A percentile compares a stretch with the other conserved stretches of the same genome.
These are phyloP conservation scores for Hycleus cichorii DNA, from an alignment of 1,140 invertebrate genomes.

Conservation along the genomic window DNA sequence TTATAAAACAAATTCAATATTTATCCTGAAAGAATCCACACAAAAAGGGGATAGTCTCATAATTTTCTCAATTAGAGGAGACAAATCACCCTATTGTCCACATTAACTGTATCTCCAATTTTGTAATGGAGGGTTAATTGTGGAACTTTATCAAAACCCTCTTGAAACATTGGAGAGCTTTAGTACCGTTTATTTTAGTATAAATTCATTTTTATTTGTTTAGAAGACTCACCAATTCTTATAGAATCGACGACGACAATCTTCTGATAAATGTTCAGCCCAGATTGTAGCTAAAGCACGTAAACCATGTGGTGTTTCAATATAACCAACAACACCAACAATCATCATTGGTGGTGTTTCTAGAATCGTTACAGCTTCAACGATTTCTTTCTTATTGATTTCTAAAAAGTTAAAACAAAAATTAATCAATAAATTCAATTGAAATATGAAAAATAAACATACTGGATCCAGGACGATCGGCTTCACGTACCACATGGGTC, in stretches of 20 bases:
- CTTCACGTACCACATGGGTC: conserved; percentile 98
- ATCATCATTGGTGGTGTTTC: conserved; percentile 98
- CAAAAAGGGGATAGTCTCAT: conserved; percentile 42
- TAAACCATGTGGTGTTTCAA: conserved; percentile 95
- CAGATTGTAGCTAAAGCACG: conserved; percentile 92
- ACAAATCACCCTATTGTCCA: conserved; percentile 33
- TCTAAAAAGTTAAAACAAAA: conserved; percentile 52
- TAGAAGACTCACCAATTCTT: conserved; percentile 90
- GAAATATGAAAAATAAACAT: conserved; percentile 45
- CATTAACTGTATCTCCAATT: neutral
- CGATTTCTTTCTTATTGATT: conserved; percentile 99
- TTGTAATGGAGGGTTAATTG: conserved; percentile 21
- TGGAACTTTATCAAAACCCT: conserved; percentile 45
- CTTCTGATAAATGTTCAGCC: conserved; percentile 98
- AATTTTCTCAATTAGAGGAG: conserved; percentile 52
- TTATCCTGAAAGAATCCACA: too few species aligned
- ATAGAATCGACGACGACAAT: conserved; percentile 96
- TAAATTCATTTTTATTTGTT: neutral
- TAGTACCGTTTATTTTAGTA: neutral
- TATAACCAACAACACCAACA: conserved; percentile 97
- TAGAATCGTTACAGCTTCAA: conserved; percentile 96
- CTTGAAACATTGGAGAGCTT: conserved; percentile 60
- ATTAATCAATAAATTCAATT: neutral
- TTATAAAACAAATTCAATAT: conserved; percentile 6
- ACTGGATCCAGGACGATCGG: conserved; percentile 98